Conservation (phyloP, 2,888 invertebrate species). For the Drosophila robusta region DNA sequence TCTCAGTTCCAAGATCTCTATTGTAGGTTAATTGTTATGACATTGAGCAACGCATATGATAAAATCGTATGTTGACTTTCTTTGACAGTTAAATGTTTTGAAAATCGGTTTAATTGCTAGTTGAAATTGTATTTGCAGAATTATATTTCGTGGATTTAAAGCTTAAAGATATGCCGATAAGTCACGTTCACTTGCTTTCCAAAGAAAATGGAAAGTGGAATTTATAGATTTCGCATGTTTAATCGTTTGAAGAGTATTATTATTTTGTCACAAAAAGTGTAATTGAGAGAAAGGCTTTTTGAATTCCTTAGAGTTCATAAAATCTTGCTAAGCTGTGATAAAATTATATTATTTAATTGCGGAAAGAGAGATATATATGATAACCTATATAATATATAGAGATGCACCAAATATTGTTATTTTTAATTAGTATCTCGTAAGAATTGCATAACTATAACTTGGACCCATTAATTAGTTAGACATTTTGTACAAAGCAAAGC, state of each 20-base stretch:
- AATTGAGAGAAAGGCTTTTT: constrained; percentile 1
- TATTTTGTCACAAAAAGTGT: neutral
- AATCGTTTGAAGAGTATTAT: neutral
- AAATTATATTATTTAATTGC: too few species aligned
- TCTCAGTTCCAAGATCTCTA: constrained; percentile 70
- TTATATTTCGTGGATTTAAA: constrained; percentile 24
- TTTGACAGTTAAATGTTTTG: constrained; percentile 61
- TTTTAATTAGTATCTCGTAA: constrained; percentile 33
- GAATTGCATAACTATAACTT: constrained; percentile 28
- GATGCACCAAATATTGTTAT: neutral
- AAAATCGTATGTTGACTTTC: constrained; percentile 61
- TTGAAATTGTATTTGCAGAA: constrained; percentile 17
- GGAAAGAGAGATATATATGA: too few species aligned
- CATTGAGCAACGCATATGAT: constrained; percentile 72
- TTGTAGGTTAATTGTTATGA: constrained; percentile 78
- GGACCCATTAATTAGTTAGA: constrained; percentile 47
- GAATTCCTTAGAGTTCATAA: neutral
- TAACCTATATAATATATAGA: too few species aligned
- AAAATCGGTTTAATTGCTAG: constrained; percentile 50
- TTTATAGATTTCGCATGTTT: constrained; percentile 5
- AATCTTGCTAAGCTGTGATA: neutral
- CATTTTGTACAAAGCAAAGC: constrained; percentile 45
- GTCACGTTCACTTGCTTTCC: constrained; percentile 41
- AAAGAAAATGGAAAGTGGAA: constrained; percentile 59
- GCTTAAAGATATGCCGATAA: constrained; percentile 48